Percentiles rank a stretch among this genome's conserved stretches.
phyloP scores from a whole-genome alignment of 2,888 invertebrate species.

The Apamea monoglypha region DNA sequence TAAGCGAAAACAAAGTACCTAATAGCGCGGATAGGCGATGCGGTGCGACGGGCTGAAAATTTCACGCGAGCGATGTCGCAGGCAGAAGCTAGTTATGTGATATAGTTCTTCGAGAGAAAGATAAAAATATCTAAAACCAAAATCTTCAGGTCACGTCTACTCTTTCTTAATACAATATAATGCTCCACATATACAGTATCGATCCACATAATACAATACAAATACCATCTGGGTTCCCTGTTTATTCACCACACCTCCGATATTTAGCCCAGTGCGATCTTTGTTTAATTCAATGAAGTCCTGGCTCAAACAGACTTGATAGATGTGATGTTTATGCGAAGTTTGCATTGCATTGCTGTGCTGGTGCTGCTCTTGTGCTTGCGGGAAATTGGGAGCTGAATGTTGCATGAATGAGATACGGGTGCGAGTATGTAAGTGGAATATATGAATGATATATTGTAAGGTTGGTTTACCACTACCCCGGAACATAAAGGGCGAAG shows the following conservation, averaged over 20 bases:
- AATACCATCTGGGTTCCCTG: slow-evolving; percentile 5
- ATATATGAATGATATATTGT: not conserved
- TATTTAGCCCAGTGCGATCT: slow-evolving; percentile 12
- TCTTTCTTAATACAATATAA: not conserved
- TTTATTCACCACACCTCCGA: not conserved
- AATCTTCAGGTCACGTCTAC: not conserved
- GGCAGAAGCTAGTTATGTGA: not conserved
- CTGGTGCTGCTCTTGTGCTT: slow-evolving; percentile 6
- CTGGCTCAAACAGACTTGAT: slow-evolving; percentile 22
- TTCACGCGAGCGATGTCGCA: too few relatives aligned
- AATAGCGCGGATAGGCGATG: too few relatives aligned
- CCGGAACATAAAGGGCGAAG: too few relatives aligned
- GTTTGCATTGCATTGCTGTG: not conserved
- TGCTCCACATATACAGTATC: not conserved
- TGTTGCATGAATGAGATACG: slow-evolving; percentile 25
- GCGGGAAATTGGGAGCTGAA: slow-evolving; percentile 17
- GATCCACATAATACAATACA: slow-evolving; percentile 3
- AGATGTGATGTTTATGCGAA: slow-evolving; percentile 41
- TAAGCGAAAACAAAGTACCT: too few relatives aligned
- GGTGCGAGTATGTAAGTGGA: not conserved
- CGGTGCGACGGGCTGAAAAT: too few relatives aligned
- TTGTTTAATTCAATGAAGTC: slow-evolving; percentile 32
- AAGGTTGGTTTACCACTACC: too few relatives aligned
- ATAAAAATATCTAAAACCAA: too few relatives aligned
- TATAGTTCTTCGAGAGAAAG: not conserved